Evolutionary conservation across 2,888 invertebrate species (phyloP).

Genomic region (Mesopsocus fuscifrons): DNA sequence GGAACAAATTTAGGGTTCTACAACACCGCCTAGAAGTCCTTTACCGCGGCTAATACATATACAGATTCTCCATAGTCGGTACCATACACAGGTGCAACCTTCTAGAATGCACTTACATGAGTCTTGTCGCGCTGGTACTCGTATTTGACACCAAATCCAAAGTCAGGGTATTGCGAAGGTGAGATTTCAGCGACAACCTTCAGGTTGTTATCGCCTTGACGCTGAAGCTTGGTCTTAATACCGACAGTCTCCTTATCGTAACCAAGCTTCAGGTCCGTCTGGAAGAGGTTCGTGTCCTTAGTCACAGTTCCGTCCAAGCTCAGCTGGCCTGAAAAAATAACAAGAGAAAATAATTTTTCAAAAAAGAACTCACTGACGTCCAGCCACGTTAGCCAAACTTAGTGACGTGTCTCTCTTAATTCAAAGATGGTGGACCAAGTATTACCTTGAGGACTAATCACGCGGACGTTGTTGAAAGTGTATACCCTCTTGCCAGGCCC

Average conservation of each 20-base stretch:
- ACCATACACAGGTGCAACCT: no score
- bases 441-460: constrained; percentile 22
- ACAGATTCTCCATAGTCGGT: no score
- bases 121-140: constrained; percentile 27
- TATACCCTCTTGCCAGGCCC: constrained; percentile 30
- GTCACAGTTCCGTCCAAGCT: constrained; percentile 33
- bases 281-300: constrained; percentile 25
- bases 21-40: no score
- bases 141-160: constrained; percentile 39
- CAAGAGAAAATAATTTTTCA: not conserved
- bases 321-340: constrained; percentile 16
- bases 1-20: no score
- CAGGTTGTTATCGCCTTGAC: constrained; percentile 25
- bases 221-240: constrained; percentile 29
- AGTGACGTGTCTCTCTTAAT: no score
- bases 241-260: constrained; percentile 29
- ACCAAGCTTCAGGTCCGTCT: constrained; percentile 29
- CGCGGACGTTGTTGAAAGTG: constrained; percentile 35
- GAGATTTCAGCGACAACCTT: constrained; percentile 31
- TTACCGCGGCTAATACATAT: no score
- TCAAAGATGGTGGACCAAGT: no score
- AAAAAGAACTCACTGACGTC: no score
- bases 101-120: constrained; percentile 24
- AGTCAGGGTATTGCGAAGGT: constrained; percentile 37
- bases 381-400: no score